Evolutionary conservation across 2,797 vertebrate species (phyloP), one percentile per base, ranked within the genome.

Genomic region (Fundulus diaphanus): DNA sequence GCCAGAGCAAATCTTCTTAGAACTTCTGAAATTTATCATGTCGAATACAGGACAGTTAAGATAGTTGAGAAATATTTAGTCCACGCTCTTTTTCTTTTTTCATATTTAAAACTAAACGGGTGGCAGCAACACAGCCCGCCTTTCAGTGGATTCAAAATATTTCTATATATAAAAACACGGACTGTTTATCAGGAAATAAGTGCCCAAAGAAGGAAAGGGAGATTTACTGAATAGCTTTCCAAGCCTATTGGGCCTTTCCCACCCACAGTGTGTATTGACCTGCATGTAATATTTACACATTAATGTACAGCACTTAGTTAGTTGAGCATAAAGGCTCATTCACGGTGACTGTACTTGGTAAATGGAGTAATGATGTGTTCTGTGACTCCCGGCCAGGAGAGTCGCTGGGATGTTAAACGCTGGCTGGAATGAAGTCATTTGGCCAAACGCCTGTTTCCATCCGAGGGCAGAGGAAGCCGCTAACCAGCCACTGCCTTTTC

Each of bases 371-470:
- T 88, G 89, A 86, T 88, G 87, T 90, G 86, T 89, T 91, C 73
- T 79, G 78, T 89, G 88, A 90, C 80, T 90, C n/a, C 68, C 29
- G 82, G 84, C 86, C 87, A 87, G 87, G 46, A 87, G 86, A 88
- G 88, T 93, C 85, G 91, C 83, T 83, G 90, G 84, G 91, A 94
- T 88, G 82, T 92, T 81, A 82, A 89, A 85, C 72, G 78, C 76
- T 87, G 87, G 91, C 91, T 92, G 88, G 92, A 92, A 89, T 94
- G 93, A 95, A 96, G 95, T 96, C 92, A 92, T 90, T 93, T 96
- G 96, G 96, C 92, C 74, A 33, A 65, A 77, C 79, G 96, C 96
- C 94, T 87, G 86, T 95, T 96, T 96, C 94, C 95, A 94, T 94
- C 93, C 82, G 70, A 89, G 89, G 93, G 93, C 91, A 94, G 89